Conservation (phyloP, 2,888 invertebrate species). For the Stenodema calcarata region DNA sequence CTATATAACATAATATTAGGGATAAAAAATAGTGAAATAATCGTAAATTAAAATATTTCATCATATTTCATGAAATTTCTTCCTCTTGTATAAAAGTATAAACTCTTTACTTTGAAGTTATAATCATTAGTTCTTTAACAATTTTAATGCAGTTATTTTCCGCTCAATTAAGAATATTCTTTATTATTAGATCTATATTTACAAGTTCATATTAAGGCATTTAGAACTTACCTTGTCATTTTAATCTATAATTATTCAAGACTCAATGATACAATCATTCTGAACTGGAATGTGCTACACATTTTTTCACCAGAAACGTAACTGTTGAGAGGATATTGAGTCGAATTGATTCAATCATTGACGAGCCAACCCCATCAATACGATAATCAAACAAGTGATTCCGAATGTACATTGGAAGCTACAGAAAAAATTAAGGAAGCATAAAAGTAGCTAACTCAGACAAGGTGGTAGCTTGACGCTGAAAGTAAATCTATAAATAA, state of each 20-base stretch:
- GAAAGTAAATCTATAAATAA: not conserved
- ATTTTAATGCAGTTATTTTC: not conserved
- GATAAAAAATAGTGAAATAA: not conserved
- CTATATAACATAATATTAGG: not conserved
- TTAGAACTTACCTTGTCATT: not conserved
- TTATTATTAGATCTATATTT: not conserved
- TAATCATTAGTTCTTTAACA: not conserved
- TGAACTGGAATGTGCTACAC: not conserved
- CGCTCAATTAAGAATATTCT: not conserved
- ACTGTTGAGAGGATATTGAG: not conserved
- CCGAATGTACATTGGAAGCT: not conserved
- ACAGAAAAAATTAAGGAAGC: not conserved
- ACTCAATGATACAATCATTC: not conserved
- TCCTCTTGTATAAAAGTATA: slow-evolving; percentile 39
- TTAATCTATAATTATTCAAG: not conserved
- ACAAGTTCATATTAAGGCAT: slow-evolving; percentile 15
- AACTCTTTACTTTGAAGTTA: slow-evolving; percentile 21
- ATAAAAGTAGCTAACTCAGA: not conserved
- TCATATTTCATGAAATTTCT: slow-evolving; percentile 18
- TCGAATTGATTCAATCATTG: not conserved
- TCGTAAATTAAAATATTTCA: slow-evolving; percentile 23
- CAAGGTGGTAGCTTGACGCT: not conserved
- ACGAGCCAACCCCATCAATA: not conserved
- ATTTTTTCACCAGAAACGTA: not conserved
- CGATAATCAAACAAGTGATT: not conserved